Base-by-base conservation (phyloP, 2,888 invertebrate genomes). In the Eupithecia vulgata region DNA sequence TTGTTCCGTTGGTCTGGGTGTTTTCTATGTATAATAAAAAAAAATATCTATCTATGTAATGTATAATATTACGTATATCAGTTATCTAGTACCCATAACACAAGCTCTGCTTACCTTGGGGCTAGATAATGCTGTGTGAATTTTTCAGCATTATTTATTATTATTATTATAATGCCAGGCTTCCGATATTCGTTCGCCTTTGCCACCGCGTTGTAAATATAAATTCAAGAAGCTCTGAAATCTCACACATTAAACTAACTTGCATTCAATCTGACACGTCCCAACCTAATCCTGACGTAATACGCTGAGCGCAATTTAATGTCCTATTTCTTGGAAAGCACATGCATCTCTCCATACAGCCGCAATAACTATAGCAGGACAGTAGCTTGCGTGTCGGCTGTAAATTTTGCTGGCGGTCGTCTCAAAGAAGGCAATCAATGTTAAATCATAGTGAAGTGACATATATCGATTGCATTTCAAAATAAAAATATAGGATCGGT, bases 351-450 rank as follows among this genome's bases (percentile, higher is more conserved):
- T 71, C 77, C 81, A 78, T 83, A 80, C 82, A 82, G 81, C 83
- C 81, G 84, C 84, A 85, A 86, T 88, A 87, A 86, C 72, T 83
- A 42, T 52, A 21, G 48, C 48, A 40, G 40, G 82, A 80, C 87
- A 83, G 90, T 88, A 89, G 90, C 89, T 82, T 88, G 89, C 83
- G 84, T 83, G 79, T 83, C 85, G 85, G 91, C 83, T 89, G 90
- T 91, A 92, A 92, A 93, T 91, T 90, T 90, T 82, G 78, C 81
- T 78, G 73, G 85, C 90, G 89, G 91, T 76, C 73, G 76, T 68
- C 84, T 91, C 90, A 92, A 92, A 92, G 89, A 83, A 87, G 75
- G 83, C 88, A 91, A 92, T 92, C 91, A 91, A 90, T 89, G 89
- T 89, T 90, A 90, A 91, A 92, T 91, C 90, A 90, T 88, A 89